Conservation (phyloP, 2,888 invertebrate genomes). For the Marasmarcha lunaedactyla region DNA sequence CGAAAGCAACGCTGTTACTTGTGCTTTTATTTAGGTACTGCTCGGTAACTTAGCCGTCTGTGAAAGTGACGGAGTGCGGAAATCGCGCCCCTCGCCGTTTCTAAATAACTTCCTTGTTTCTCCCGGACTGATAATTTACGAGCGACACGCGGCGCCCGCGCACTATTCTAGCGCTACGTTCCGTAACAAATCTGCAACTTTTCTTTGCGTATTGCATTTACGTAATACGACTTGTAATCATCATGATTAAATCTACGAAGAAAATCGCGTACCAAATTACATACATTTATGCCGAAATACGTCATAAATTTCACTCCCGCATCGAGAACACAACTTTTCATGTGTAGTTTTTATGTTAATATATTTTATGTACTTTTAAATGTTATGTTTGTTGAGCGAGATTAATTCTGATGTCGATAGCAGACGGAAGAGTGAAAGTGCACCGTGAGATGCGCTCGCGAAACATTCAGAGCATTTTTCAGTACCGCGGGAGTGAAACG, state of each 20-base stretch:
- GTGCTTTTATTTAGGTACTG: conserved; percentile 22
- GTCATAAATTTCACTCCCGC: conserved; percentile 1
- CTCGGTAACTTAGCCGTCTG: not conserved
- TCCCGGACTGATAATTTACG: not conserved
- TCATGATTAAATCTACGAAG: no score
- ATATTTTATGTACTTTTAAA: no score
- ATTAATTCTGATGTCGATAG: not conserved
- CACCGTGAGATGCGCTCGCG: conserved; percentile 44
- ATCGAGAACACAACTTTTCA: no score
- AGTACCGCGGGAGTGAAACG: conserved; percentile 55
- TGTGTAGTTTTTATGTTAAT: no score
- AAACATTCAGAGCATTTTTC: conserved; percentile 61
- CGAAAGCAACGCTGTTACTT: conserved; percentile 28
- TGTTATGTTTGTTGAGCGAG: no score
- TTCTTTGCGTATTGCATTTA: no score
- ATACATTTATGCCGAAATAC: not conserved
- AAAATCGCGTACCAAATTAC: no score
- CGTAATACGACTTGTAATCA: no score
- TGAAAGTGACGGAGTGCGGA: not conserved
- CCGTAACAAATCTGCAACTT: no score
- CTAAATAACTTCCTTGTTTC: not conserved
- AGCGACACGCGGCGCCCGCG: no score
- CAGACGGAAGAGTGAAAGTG: conserved; percentile 57
- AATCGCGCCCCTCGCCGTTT: not conserved
- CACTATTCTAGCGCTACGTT: no score